Percentiles rank a stretch among this genome's conserved stretches.
phyloP scores from a whole-genome alignment of 2,888 invertebrate species.

The Bhutanitis thaidina region DNA sequence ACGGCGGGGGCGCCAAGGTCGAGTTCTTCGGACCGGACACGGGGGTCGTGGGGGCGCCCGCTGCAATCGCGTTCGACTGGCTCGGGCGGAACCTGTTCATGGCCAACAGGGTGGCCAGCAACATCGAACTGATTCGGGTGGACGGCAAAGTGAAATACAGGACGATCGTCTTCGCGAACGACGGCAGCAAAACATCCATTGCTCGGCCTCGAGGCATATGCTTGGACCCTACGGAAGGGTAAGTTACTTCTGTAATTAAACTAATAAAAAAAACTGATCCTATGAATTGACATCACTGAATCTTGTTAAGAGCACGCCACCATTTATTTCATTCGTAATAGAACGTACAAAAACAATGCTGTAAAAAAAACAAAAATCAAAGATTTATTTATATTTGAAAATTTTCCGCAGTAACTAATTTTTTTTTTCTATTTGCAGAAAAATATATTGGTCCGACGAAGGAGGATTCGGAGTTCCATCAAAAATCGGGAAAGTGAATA shows the following conservation, averaged over 20 bases:
- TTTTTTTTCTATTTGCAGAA: slow-evolving; percentile 61
- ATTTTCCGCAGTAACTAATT: too few species aligned
- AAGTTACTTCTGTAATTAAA: too few species aligned
- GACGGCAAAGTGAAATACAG: slow-evolving; percentile 92
- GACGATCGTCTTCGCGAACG: slow-evolving; percentile 92
- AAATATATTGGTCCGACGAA: slow-evolving; percentile 97
- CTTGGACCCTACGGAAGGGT: slow-evolving; percentile 95
- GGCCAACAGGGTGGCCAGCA: slow-evolving; percentile 93
- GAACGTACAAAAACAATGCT: too few species aligned
- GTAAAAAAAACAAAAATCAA: too few species aligned
- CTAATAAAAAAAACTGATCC: too few species aligned
- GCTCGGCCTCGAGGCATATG: slow-evolving; percentile 93
- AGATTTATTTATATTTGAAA: too few species aligned
- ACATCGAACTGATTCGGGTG: slow-evolving; percentile 92
- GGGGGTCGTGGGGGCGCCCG: slow-evolving; percentile 95
- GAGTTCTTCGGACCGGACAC: slow-evolving; percentile 89
- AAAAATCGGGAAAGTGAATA: slow-evolving; percentile 94
- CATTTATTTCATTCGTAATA: too few species aligned
- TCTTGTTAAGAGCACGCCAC: too few species aligned
- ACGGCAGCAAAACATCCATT: slow-evolving; percentile 91
- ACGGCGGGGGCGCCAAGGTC: slow-evolving; percentile 87
- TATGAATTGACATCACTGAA: too few species aligned
- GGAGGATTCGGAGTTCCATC: slow-evolving; percentile 94
- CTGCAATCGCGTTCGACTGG: slow-evolving; percentile 97
- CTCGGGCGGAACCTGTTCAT: slow-evolving; percentile 96